phyloP scores from a whole-genome alignment of 2,888 invertebrate genomes.

The Rhyacophila evoluta region DNA sequence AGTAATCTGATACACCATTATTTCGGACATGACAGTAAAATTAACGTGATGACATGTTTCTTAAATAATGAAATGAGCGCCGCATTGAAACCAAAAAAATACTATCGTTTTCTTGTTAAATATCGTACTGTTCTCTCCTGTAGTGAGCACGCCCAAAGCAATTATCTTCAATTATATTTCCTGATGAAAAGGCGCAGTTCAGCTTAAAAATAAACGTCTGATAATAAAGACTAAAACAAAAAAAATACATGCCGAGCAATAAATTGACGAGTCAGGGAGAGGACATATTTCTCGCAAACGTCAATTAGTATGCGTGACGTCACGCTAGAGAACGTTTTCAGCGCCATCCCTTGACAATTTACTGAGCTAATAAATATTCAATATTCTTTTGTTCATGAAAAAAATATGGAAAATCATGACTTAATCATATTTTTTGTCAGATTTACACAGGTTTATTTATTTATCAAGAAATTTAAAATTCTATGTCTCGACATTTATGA shows the following conservation, averaged over 20 bases:
- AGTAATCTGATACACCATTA: too few relatives aligned
- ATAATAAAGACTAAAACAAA: neutral
- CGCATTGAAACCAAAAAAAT: too few relatives aligned
- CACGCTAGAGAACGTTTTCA: neutral
- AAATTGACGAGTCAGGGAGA: neutral
- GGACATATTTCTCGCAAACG: neutral
- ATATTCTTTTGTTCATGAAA: neutral
- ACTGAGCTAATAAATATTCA: neutral
- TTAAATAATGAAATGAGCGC: too few relatives aligned
- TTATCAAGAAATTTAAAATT: too few relatives aligned
- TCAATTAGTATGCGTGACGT: neutral
- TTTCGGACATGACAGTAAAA: too few relatives aligned
- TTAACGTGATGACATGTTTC: too few relatives aligned
- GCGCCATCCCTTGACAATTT: neutral
- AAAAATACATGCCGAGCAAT: neutral
- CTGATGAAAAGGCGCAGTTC: neutral
- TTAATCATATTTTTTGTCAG: neutral
- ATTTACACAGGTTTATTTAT: too few relatives aligned
- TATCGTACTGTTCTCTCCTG: too few relatives aligned
- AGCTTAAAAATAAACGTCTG: neutral
- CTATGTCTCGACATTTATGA: too few relatives aligned
- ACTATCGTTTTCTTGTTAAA: too few relatives aligned
- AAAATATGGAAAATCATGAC: neutral
- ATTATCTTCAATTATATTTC: slow-evolving; percentile 10
- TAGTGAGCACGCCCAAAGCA: neutral